Conservation (phyloP, 2,888 invertebrate genomes). For the Cenopis cana region DNA sequence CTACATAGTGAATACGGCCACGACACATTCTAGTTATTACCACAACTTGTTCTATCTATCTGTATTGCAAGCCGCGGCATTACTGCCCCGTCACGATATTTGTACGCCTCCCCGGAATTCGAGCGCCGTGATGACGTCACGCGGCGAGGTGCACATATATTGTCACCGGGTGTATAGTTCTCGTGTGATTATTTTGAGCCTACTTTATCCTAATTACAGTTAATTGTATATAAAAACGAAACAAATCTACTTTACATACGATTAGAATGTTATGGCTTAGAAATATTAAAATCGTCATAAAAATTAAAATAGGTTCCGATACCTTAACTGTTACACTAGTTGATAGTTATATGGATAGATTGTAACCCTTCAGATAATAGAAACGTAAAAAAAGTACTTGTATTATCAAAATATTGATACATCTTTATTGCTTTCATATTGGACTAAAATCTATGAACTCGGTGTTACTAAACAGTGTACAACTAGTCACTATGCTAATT, state of each 20-base stretch:
- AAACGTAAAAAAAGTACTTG: conserved; percentile 21
- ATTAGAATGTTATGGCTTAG: conserved; percentile 16
- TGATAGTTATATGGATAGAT: conserved; percentile 7
- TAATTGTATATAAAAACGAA: conserved; percentile 34
- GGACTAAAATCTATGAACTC: conserved; percentile 30
- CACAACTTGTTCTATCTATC: conserved; percentile 29
- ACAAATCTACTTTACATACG: conserved; percentile 18
- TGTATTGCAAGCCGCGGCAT: conserved; percentile 13
- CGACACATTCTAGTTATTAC: conserved; percentile 32
- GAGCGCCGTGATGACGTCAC: no score
- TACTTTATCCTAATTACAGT: conserved; percentile 37
- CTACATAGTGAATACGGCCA: conserved; percentile 41
- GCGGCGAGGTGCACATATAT: no score
- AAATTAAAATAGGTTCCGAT: conserved; percentile 1
- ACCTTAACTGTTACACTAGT: conserved; percentile 12
- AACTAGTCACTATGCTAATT: conserved; percentile 32
- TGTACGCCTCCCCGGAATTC: no score
- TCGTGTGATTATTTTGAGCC: conserved; percentile 38
- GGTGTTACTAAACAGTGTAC: conserved; percentile 23
- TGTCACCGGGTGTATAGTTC: conserved; percentile 6
- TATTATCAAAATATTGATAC: conserved; percentile 21
- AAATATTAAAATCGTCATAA: conserved; percentile 30
- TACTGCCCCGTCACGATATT: no score
- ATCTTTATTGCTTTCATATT: conserved; percentile 35
- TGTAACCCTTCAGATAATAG: conserved; percentile 16